Base-by-base conservation (phyloP, 2,113 vertebrate species). In the Tor tambroides region DNA sequence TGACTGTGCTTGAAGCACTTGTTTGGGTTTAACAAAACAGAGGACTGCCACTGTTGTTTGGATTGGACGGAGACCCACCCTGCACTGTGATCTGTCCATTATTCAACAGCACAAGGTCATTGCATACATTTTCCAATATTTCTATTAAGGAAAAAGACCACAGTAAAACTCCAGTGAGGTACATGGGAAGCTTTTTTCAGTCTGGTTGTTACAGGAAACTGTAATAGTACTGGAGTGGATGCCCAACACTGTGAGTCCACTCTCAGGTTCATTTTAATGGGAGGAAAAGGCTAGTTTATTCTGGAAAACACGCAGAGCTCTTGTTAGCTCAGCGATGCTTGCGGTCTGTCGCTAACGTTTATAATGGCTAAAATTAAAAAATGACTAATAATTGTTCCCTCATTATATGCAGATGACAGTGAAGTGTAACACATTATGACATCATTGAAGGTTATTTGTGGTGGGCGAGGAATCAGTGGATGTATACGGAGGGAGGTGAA, bases 1-100 rank as follows among this genome's bases (percentile, higher is more conserved):
- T 86, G 84, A 63, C 80, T 80, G 86, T 26, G 6, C 61, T 85
- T 85, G 74, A 90, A 86, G 71, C 75, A 69, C 72, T 74, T 10
- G 41, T 87, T 82, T 65, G 32, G 32, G 46, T 69, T 56, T 59
- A 72, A 71, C 41, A 41, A 80, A 43, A 6, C 35, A n/a, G 43
- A 59, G 26, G 77, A 30, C 32, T 61, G 65, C 6, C 14, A 69
- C 43, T 35, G 65, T 83, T 54, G 19, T 69, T 41, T 83, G 69
- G 72, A 41, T 61, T 85, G 83, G n/a, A 83, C 19, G 61, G 21
- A 49, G 38, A 46, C n/a, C 43, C 26, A 77, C 54, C 80, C 71
- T 61, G n/a, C 12, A 54, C 15, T 19, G 15, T 23, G 41, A 85
- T 49, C 14, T 51, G 49, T n/a, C 19, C 17, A 41, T 81, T 43